Evolutionary conservation across 1,140 invertebrate species (phyloP).

Genomic region (Popillia japonica): DNA sequence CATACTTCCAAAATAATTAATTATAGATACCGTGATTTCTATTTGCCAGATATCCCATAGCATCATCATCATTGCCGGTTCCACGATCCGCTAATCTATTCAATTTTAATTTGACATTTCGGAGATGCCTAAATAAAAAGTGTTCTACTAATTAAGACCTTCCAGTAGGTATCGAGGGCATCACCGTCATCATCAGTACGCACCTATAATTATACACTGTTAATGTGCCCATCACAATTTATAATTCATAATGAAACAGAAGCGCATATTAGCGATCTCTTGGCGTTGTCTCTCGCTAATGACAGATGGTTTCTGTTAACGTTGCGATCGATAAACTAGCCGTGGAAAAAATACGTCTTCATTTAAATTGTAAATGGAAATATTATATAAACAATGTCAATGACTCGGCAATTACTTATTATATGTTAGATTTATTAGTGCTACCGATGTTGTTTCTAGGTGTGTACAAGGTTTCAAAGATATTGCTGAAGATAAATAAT

Average conservation of each 20-base stretch:
- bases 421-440: background rate
- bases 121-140: background rate
- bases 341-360: background rate
- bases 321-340: background rate
- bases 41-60: background rate
- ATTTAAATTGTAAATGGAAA: conserved; percentile 33
- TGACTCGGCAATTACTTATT: conserved; percentile 5
- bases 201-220: conserved; percentile 22
- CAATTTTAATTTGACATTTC: conserved; percentile 28
- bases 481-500: background rate
- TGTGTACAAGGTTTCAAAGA: background rate
- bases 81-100: conserved; percentile 23
- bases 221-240: conserved; percentile 25
- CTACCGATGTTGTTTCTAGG: background rate
- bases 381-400: conserved; percentile 20
- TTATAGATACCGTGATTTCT: conserved; percentile 18
- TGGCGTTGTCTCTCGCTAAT: background rate
- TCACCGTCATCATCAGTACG: conserved; percentile 4
- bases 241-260: conserved; percentile 31
- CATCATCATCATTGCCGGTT: background rate
- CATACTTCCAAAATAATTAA: conserved; percentile 2
- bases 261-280: conserved; percentile 10
- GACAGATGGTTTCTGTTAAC: conserved; percentile 11
- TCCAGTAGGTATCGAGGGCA: background rate
- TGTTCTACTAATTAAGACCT: conserved; percentile 24